These are phyloP conservation scores for Anhinga rufa DNA, from an alignment of 2,113 vertebrate species.

Conservation along the genomic window DNA sequence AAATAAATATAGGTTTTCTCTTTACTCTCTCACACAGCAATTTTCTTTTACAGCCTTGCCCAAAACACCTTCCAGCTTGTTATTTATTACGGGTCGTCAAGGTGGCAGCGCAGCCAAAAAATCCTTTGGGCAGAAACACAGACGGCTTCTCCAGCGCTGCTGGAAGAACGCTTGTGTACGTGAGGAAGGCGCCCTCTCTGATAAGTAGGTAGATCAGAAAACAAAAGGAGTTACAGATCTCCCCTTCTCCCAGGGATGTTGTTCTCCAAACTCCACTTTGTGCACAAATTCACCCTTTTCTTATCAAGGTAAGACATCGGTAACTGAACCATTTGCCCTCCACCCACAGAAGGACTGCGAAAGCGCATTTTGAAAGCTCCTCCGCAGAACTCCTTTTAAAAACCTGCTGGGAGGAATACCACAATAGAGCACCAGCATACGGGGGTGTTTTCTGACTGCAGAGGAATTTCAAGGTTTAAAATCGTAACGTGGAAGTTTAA, in stretches of 20 bases:
- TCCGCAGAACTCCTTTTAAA: neutral
- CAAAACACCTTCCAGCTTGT: neutral
- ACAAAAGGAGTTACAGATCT: neutral
- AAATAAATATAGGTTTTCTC: neutral
- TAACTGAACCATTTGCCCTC: neutral
- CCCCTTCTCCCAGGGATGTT: neutral
- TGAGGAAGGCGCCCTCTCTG: constrained; percentile 13
- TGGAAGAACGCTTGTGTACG: neutral
- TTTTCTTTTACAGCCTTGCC: neutral
- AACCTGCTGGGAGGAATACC: neutral
- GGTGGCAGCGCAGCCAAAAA: neutral
- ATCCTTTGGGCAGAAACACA: neutral
- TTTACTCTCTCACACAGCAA: neutral
- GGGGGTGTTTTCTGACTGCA: neutral
- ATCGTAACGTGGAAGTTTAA: neutral
- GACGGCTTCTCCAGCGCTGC: neutral
- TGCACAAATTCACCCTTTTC: neutral
- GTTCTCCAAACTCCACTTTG: neutral
- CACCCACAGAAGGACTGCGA: neutral
- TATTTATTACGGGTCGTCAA: neutral
- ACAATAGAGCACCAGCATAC: neutral
- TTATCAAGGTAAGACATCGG: neutral
- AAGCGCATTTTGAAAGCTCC: neutral
- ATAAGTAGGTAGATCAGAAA: neutral
- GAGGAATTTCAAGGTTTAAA: neutral